Evolutionary conservation across 30 jellyfish, hydroid and myxozoan genomes (phyloP).

Genomic region (Mastigias papua): DNA sequence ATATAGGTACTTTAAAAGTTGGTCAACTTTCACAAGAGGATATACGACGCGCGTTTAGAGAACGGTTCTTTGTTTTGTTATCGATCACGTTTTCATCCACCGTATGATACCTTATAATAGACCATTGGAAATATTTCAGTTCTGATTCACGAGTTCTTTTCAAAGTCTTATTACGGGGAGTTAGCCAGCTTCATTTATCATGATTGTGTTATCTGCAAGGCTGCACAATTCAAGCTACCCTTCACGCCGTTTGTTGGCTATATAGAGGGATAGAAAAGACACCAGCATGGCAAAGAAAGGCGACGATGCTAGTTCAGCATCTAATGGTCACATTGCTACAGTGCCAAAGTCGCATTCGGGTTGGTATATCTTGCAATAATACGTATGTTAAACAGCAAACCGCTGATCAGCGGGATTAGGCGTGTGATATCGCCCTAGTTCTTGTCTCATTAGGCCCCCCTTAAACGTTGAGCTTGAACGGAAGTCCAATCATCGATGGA

Average conservation of each 20-base stretch:
- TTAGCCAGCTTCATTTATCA: not conserved
- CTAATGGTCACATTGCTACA: slow-evolving; percentile 69
- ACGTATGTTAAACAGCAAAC: not conserved
- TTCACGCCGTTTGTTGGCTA: not conserved
- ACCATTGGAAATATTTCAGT: not conserved
- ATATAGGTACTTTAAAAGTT: not conserved
- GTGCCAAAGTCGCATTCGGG: slow-evolving; percentile 58
- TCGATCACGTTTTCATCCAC: not conserved
- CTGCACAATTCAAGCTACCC: not conserved
- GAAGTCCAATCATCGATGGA: not conserved
- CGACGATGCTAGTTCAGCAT: slow-evolving; percentile 3
- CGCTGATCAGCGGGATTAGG: not conserved
- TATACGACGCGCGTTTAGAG: not conserved
- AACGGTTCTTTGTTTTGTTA: not conserved
- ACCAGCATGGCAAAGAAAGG: slow-evolving; percentile 26
- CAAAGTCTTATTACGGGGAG: not conserved
- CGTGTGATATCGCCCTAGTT: not conserved
- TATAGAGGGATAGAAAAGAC: not conserved
- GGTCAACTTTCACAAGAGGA: not conserved
- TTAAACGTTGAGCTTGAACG: not conserved
- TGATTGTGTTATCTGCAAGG: not conserved
- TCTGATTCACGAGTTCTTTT: not conserved
- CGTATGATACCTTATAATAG: not conserved
- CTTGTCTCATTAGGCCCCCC: not conserved
- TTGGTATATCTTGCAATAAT: not conserved